A percentile compares a stretch with the other conserved stretches of the same genome.
These are phyloP conservation scores for Psilopogon haemacephalus DNA, from an alignment of 2,113 vertebrate species.

Conservation along the genomic window DNA sequence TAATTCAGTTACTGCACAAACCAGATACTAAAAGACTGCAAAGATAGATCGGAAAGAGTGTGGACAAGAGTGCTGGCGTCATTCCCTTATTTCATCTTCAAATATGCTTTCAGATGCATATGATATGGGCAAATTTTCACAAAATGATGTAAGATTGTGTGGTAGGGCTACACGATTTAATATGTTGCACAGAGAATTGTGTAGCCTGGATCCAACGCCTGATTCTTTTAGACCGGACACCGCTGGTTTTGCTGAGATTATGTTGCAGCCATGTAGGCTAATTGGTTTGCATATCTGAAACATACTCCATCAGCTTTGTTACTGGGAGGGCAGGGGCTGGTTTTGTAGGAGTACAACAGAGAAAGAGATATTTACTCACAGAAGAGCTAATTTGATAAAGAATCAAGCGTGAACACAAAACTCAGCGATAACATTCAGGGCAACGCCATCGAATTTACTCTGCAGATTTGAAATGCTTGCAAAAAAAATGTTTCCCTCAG, in stretches of 20 bases:
- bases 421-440: neutral
- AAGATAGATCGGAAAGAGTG: neutral
- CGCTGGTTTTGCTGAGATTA: slow-evolving; percentile 6
- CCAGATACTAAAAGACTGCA: neutral
- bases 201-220: neutral
- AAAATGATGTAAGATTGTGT: neutral
- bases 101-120: neutral
- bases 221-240: neutral
- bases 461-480: slow-evolving; percentile 31
- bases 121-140: neutral
- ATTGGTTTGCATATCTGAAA: slow-evolving; percentile 23
- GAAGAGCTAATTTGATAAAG: slow-evolving; percentile 36
- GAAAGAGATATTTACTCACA: slow-evolving; percentile 1
- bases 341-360: neutral
- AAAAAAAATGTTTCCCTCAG: slow-evolving; percentile 18
- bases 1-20: neutral
- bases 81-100: neutral
- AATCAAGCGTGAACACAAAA: slow-evolving; percentile 1
- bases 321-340: neutral
- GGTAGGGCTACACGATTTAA: neutral
- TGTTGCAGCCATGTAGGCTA: neutral
- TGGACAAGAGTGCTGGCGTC: neutral
- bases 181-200: neutral
- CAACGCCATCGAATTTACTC: neutral
- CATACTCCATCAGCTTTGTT: neutral